Evolutionary conservation across 2,888 invertebrate genomes (phyloP).

Genomic region (Punctoribates punctum): DNA sequence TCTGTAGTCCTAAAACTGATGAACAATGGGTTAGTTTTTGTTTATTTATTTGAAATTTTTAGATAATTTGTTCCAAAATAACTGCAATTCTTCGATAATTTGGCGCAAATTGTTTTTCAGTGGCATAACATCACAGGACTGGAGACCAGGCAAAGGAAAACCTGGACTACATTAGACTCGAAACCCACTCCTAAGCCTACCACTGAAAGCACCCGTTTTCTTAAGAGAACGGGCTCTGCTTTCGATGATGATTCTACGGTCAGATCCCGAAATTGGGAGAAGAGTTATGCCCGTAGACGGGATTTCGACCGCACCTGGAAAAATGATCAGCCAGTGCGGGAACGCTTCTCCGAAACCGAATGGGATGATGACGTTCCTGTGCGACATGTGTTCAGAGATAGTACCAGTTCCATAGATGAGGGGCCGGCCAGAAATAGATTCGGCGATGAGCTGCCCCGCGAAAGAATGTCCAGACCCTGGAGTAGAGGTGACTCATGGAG

Average conservation of each 20-base stretch:
- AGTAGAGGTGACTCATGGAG: not conserved
- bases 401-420: not conserved
- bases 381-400: conserved; percentile 27
- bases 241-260: not conserved
- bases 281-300: conserved; percentile 9
- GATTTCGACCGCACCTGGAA: not conserved
- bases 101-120: not conserved
- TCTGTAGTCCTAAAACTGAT: conserved; percentile 7
- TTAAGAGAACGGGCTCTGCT: not conserved
- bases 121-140: not conserved
- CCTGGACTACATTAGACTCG: not conserved
- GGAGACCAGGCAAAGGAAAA: not conserved
- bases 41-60: not conserved
- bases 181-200: not conserved
- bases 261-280: conserved; percentile 15
- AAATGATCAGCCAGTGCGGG: not conserved
- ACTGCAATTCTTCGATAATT: not conserved
- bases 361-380: conserved; percentile 31
- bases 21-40: conserved; percentile 18
- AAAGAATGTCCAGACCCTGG: not conserved
- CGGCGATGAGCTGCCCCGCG: not conserved
- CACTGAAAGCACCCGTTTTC: not conserved
- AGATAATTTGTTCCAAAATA: not conserved
- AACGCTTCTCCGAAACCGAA: conserved; percentile 1
- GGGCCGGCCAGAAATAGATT: not conserved